Evolutionary conservation across 2,888 invertebrate genomes (phyloP), one percentile per base, ranked within the genome.

Genomic region (Incurvaria masculella): DNA sequence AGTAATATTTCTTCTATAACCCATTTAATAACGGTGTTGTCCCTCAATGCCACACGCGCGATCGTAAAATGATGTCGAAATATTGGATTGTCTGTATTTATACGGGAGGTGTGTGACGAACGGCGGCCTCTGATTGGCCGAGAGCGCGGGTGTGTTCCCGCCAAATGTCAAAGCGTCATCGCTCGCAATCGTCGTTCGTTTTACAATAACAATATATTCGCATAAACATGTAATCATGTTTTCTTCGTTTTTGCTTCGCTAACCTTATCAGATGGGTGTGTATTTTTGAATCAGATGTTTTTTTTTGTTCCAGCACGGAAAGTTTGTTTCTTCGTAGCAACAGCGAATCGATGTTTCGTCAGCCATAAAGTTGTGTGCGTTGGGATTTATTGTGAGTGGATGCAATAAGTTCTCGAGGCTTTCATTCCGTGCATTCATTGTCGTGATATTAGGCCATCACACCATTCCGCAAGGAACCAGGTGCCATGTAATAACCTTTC

Each of bases 1-100:
- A 71, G 69, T 72, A 61, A 64, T 63, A 56, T 68, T 71, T 57
- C 71, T 63, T 69, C 64, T 75, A 65, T 69, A 65, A 72, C 75
- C 78, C 78, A 78, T 78, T 78, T 75, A 75, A 72, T 68, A 51
- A 47, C 45, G 49, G 53, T 21, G 40, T n/a, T 4, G 23, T 26
- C 42, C n/a, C 27, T 39, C 21, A 42, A 33, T 20, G 55, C 55
- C 54, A 57, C 58, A 59, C 56, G 56, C 58, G 60, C 57, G 58
- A 61, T 61, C 55, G 52, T 54, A 51, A 56, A 66, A 62, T 68
- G 49, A 52, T 42, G 19, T 18, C 64, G 57, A 45, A 50, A 53
- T 57, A 64, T 65, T 65, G 62, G 57, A 55, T 65, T 63, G 66
- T 17, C 49, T 64, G 58, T 51, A 47, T 65, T 58, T 72, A 72